These are phyloP conservation scores for Drosophila mayaguana DNA, from an alignment of 2,888 invertebrate species.

Conservation along the genomic window DNA sequence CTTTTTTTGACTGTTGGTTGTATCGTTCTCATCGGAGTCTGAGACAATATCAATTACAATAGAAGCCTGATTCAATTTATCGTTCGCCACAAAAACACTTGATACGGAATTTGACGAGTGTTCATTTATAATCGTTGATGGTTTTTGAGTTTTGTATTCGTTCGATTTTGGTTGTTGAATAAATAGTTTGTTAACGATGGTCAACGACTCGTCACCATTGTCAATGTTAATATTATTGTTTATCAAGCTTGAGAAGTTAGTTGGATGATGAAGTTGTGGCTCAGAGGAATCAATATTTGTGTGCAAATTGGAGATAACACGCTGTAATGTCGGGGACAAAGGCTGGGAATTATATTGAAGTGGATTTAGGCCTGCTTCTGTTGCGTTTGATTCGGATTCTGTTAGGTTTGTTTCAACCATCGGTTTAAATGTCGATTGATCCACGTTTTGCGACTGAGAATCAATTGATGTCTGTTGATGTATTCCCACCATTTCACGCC, in stretches of 20 bases:
- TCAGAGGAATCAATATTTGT: slow-evolving; percentile 35
- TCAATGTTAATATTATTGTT: slow-evolving; percentile 35
- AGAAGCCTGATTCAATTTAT: slow-evolving; percentile 54
- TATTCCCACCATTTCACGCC: slow-evolving; percentile 94
- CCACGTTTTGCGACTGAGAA: slow-evolving; percentile 44
- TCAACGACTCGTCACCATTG: slow-evolving; percentile 31
- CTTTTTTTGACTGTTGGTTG: slow-evolving; percentile 17
- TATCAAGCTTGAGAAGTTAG: slow-evolving; percentile 52
- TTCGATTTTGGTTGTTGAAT: slow-evolving; percentile 16
- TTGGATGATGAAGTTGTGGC: slow-evolving; percentile 11
- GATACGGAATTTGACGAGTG: slow-evolving; percentile 67
- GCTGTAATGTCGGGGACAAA: slow-evolving; percentile 26
- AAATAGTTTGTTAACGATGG: slow-evolving; percentile 12
- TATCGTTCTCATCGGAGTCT: slow-evolving; percentile 80
- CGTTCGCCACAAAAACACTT: slow-evolving; percentile 24
- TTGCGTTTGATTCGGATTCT: slow-evolving; percentile 24
- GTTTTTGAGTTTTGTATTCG: slow-evolving; percentile 13
- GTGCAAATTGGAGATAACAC: slow-evolving; percentile 32
- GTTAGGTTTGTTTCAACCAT: slow-evolving; percentile 9
- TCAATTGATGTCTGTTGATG: slow-evolving; percentile 64
- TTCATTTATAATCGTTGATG: slow-evolving; percentile 58
- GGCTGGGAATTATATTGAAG: slow-evolving; percentile 13
- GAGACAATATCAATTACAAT: slow-evolving; percentile 82
- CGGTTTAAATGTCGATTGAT: slow-evolving; percentile 23
- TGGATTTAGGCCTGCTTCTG: slow-evolving; percentile 11